These are phyloP conservation scores for Glaucomys volans DNA, from an alignment of 2,113 vertebrate species.

Conservation along the genomic window DNA sequence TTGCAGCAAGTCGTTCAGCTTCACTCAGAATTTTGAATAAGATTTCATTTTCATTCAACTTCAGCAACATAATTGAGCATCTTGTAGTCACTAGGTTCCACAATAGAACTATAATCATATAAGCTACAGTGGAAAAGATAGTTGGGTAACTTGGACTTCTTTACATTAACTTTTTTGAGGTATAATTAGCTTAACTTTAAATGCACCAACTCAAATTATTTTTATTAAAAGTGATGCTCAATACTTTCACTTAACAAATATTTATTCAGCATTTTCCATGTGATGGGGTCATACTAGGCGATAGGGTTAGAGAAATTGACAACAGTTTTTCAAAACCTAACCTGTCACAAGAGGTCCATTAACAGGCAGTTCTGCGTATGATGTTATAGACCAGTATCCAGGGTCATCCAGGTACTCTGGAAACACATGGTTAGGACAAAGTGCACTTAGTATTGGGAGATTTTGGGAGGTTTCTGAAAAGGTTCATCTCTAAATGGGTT, in stretches of 20 bases:
- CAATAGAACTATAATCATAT: neutral
- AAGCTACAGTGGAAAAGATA: neutral
- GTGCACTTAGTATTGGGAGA: neutral
- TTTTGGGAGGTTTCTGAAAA: neutral
- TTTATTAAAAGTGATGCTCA: constrained; percentile 26
- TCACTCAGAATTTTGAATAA: neutral
- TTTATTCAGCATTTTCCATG: neutral
- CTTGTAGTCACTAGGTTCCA: neutral
- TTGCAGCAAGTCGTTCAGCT: neutral
- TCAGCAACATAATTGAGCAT: neutral
- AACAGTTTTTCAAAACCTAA: neutral
- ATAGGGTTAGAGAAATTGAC: neutral
- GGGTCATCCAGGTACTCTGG: neutral
- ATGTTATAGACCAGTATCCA: neutral
- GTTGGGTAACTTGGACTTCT: neutral
- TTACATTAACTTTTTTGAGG: neutral
- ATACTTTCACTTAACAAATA: neutral
- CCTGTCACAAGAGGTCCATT: neutral
- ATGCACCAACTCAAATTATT: neutral
- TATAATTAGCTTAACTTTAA: neutral
- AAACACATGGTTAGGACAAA: neutral
- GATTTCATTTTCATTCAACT: neutral
- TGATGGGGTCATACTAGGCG: neutral
- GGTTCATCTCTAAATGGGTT: neutral
- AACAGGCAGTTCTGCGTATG: neutral